Evolutionary conservation across 2,888 invertebrate species (phyloP), one percentile per base, ranked within the genome.

Genomic region (Drosophila suboccidentalis): DNA sequence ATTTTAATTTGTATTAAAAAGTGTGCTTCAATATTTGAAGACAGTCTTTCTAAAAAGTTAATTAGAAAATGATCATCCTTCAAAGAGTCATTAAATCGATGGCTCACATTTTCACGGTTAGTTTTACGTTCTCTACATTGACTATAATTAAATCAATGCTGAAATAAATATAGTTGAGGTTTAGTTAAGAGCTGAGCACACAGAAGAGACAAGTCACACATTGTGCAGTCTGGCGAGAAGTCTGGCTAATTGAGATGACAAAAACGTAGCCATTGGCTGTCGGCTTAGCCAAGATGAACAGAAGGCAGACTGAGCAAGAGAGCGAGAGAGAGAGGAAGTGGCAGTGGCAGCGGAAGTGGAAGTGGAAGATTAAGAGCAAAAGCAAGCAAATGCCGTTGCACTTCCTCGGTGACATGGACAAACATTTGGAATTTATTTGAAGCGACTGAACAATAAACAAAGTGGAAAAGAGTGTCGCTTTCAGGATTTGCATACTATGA

Each of bases 211-310:
- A 39, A 15, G 22, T 29, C 54, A 32, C 29, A 41, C 15, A 38
- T 11, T 26, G 38, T 32, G 50, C 49, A 50, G 39, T 4, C 43
- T 22, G 51, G 43, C 60, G 26, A 9, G 15, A n/a, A 41, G 22
- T 26, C 17, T 32, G 41, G 60, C 60, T 51, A 61, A 53, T 61
- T 44, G 60, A 61, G 41, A 43, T 53, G 60, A 22, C 51, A 34
- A 41, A 15, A 43, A 34, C 34, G 41, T 22, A 22, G 19, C 41
- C 60, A 9, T 60, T 60, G 41, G n/a, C 19, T 59, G 59, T 59
- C 59, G 39, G 26, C 49, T 59, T 59, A 49, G 59, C 32, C 15
- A 4, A 13, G 11, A n/a, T 6, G 13, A 4, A 29, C 6, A 15
- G 38, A 4, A 13, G 13, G 19, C 10, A 26, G 5, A 17, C 15